Evolutionary conservation across 1,140 invertebrate genomes (phyloP).

Genomic region (Dermatophagoides farinae): DNA sequence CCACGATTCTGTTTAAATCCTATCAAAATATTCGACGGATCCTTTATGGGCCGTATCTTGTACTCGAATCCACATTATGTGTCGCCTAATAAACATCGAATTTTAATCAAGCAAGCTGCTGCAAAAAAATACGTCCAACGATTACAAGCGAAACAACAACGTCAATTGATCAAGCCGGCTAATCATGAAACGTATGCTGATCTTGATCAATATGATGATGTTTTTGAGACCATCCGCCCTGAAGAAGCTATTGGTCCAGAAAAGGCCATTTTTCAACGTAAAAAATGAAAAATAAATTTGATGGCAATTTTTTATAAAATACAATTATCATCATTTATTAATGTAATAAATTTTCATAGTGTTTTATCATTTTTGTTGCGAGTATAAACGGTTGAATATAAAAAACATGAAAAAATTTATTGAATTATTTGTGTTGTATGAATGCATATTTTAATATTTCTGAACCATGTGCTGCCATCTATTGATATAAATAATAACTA

Average conservation of each 20-base stretch:
- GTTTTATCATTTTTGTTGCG: too few relatives aligned
- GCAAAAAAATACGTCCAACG: slow-evolving; percentile 53
- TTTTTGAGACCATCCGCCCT: slow-evolving; percentile 8
- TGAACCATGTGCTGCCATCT: too few relatives aligned
- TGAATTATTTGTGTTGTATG: too few relatives aligned
- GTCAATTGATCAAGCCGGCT: slow-evolving; percentile 40
- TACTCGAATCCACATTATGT: slow-evolving; percentile 87
- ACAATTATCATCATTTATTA: too few relatives aligned
- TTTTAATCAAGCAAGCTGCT: slow-evolving; percentile 37
- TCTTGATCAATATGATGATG: slow-evolving; percentile 11
- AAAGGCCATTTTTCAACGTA: not conserved
- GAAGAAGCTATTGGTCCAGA: not conserved
- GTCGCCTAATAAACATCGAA: slow-evolving; percentile 54
- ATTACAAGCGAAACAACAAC: slow-evolving; percentile 51
- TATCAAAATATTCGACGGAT: slow-evolving; percentile 75
- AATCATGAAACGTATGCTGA: slow-evolving; percentile 24
- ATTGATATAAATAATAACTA: too few relatives aligned
- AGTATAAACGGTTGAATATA: too few relatives aligned
- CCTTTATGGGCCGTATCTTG: slow-evolving; percentile 70
- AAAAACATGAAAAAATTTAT: too few relatives aligned
- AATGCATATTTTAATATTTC: too few relatives aligned
- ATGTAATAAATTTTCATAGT: too few relatives aligned
- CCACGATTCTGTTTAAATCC: slow-evolving; percentile 89
- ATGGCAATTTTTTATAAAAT: not conserved
- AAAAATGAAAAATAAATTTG: not conserved